Evolutionary conservation across 2,113 vertebrate species (phyloP).

Genomic region (Salvator merianae): DNA sequence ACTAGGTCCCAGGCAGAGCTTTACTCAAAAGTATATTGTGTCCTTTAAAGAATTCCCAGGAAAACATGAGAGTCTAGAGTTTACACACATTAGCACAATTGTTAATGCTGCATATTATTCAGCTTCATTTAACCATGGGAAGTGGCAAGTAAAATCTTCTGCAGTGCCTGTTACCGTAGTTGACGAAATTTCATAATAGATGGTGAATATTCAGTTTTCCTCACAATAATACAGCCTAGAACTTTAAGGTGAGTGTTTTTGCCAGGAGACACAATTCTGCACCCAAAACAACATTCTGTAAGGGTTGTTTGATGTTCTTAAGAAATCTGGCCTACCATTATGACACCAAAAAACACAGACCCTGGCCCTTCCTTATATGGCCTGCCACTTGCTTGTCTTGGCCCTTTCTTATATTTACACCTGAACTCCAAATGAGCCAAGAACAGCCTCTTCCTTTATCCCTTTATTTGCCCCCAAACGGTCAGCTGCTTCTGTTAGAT

Average conservation of each 20-base stretch:
- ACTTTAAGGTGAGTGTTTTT: neutral
- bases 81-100: neutral
- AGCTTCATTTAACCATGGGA: neutral
- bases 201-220: neutral
- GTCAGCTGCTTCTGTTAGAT: neutral
- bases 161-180: neutral
- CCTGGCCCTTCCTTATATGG: neutral
- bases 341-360: neutral
- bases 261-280: neutral
- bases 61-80: neutral
- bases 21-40: neutral
- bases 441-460: neutral
- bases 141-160: neutral
- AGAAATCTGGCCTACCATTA: no score
- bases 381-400: neutral
- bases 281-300: no score
- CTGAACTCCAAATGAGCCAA: neutral
- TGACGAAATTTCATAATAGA: neutral
- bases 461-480: neutral
- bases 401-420: neutral
- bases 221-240: neutral
- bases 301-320: neutral
- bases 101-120: neutral
- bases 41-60: neutral
- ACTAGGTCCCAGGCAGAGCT: neutral